Evolutionary conservation across 2,888 invertebrate species (phyloP), one percentile per base, ranked within the genome.

Genomic region (Melieria crassipennis): DNA sequence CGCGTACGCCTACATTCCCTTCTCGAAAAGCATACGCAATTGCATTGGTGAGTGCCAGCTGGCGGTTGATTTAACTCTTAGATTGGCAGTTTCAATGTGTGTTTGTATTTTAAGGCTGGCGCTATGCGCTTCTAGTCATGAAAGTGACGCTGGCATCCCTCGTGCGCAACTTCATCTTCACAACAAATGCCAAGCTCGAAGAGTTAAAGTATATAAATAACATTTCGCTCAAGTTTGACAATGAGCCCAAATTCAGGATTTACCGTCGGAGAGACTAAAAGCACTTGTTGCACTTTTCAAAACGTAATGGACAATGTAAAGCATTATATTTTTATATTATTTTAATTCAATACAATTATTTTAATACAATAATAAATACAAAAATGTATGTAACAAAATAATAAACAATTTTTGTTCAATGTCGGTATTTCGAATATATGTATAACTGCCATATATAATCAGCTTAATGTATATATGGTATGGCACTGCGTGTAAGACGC

Each of bases 1-100:
- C 73, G 73, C 79, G 0, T 79, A 78, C 66, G 76, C 79, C 0
- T 82, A 72, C 67, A 76, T 81, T 52, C 82, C 83, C 9, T 83
- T 83, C 70, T 78, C 79, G 4, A 79, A 78, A 30, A 82, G 83
- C 11, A 46, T 71, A 0, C 74, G 83, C 1, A 81, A 78, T 72
- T 82, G 81, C 45, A 77, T 82, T 58, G 80, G 80, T 81, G 72
- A 72, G 67, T 46, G 30, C 13, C 16, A 46, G n/a, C 9, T 56
- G 30, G 9, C 5, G 42, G 10, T 55, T 7, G 55, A 13, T 47
- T 30, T 58, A 30, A 30, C 45, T 11, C 11, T 48, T 61, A 10
- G 5, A 30, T n/a, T 57, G 43, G 7, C 10, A 16, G 16, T 57
- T 56, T 45, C 46, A 30, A 30, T 30, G 30, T 30, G n/a, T 65